phyloP scores from a whole-genome alignment of 2,888 invertebrate species.

The Macaria liturata region DNA sequence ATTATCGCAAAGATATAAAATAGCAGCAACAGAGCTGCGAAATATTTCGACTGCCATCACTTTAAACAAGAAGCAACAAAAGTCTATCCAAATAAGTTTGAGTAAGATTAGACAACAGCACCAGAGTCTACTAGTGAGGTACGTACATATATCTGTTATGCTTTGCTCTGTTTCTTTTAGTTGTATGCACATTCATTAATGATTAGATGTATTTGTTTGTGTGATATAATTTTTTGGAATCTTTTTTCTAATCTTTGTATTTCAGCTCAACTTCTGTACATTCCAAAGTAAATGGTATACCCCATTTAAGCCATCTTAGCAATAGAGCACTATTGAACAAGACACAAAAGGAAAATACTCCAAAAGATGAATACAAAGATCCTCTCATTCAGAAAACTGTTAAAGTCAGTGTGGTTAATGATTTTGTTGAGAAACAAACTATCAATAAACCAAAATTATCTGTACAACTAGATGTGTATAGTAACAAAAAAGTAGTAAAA shows the following conservation, averaged over 20 bases:
- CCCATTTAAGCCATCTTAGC: constrained; percentile 38
- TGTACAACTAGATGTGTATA: constrained; percentile 57
- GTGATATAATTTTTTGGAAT: constrained; percentile 18
- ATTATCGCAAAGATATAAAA: constrained; percentile 70
- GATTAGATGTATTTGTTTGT: constrained; percentile 8
- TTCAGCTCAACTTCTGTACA: constrained; percentile 65
- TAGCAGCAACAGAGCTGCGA: constrained; percentile 67
- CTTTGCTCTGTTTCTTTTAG: neutral
- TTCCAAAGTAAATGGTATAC: constrained; percentile 54
- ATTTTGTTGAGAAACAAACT: constrained; percentile 45
- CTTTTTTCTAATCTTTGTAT: constrained; percentile 38
- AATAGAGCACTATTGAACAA: constrained; percentile 45
- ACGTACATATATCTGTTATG: constrained; percentile 24
- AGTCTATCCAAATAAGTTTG: constrained; percentile 61
- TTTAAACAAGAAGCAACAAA: constrained; percentile 70
- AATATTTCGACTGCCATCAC: constrained; percentile 71
- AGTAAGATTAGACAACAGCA: constrained; percentile 68
- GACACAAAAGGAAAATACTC: constrained; percentile 72
- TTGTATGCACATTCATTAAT: neutral
- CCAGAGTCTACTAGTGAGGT: constrained; percentile 74
- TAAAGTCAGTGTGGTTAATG: constrained; percentile 59
- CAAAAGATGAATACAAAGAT: constrained; percentile 54
- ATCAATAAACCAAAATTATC: constrained; percentile 47
- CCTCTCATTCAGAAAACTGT: constrained; percentile 47
- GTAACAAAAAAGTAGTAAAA: constrained; percentile 61